Conservation (phyloP, 2,888 invertebrate genomes). For the Drosophila sordidula region DNA sequence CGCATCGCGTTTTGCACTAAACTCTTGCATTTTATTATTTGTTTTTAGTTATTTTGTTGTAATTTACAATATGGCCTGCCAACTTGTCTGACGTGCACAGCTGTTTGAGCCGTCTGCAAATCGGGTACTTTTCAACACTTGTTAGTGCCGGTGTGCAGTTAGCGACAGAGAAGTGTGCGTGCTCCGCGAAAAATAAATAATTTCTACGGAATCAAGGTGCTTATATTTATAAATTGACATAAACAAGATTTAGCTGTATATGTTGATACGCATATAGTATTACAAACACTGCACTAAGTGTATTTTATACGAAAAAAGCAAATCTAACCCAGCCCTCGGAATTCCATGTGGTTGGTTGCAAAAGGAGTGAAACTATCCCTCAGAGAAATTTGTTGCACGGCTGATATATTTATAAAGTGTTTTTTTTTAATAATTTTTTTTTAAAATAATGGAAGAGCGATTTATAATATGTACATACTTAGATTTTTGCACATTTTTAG, state of each 20-base stretch:
- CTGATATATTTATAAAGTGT: not conserved
- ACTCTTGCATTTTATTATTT: constrained; percentile 82
- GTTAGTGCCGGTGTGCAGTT: constrained; percentile 52
- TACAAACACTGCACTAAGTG: not conserved
- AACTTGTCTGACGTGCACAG: constrained; percentile 25
- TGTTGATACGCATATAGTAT: not conserved
- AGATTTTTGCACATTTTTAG: not conserved
- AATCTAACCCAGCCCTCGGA: constrained; percentile 10
- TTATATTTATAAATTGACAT: constrained; percentile 11
- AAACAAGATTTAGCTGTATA: not conserved
- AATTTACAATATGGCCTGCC: constrained; percentile 28
- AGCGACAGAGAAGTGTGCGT: constrained; percentile 36
- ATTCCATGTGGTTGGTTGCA: constrained; percentile 36
- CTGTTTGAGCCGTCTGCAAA: constrained; percentile 16
- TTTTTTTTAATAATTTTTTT: not conserved
- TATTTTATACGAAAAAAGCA: not conserved
- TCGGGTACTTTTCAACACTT: constrained; percentile 11
- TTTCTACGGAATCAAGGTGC: constrained; percentile 26
- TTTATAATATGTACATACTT: not conserved
- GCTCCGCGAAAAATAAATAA: constrained; percentile 36
- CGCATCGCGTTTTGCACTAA: constrained; percentile 88
- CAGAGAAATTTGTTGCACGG: not conserved
- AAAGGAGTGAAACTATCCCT: not conserved
- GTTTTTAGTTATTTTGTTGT: constrained; percentile 72
- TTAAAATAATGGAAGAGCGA: not conserved